Evolutionary conservation across 2,797 vertebrate species (phyloP).

Genomic region (Benthosema pterotum): DNA sequence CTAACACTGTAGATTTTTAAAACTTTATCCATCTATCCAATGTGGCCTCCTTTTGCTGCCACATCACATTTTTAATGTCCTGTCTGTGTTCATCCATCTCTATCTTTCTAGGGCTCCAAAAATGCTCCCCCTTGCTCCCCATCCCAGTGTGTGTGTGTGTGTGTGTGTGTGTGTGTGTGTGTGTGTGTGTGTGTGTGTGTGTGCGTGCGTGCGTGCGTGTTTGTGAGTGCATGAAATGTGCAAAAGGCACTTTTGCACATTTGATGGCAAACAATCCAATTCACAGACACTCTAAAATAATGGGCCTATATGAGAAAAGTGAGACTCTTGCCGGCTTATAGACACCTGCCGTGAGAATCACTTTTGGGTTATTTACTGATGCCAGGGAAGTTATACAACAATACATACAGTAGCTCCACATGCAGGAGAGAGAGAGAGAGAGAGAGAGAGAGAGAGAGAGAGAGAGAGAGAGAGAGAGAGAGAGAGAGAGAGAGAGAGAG

Average conservation of each 20-base stretch:
- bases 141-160: no score
- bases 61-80: constrained; percentile 33
- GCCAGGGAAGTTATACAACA: constrained; percentile 50
- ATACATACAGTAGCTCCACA: not conserved
- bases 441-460: constrained; percentile 33
- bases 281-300: constrained; percentile 50
- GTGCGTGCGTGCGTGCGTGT: no score
- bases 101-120: constrained; percentile 23
- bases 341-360: constrained; percentile 27
- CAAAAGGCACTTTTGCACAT: constrained; percentile 50
- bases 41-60: constrained; percentile 39
- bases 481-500: not conserved
- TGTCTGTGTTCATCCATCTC: constrained; percentile 32
- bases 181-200: no score
- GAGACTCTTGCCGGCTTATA: constrained; percentile 26
- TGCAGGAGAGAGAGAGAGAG: not conserved
- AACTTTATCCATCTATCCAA: constrained; percentile 45
- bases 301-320: constrained; percentile 29
- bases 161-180: no score
- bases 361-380: constrained; percentile 55
- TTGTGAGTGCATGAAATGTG: not conserved
- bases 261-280: constrained; percentile 49
- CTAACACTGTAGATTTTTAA: constrained; percentile 8
- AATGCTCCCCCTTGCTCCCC: no score
- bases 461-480: constrained; percentile 63